Base-by-base conservation (phyloP, 1,140 invertebrate species). In the Drosophila saltans region DNA sequence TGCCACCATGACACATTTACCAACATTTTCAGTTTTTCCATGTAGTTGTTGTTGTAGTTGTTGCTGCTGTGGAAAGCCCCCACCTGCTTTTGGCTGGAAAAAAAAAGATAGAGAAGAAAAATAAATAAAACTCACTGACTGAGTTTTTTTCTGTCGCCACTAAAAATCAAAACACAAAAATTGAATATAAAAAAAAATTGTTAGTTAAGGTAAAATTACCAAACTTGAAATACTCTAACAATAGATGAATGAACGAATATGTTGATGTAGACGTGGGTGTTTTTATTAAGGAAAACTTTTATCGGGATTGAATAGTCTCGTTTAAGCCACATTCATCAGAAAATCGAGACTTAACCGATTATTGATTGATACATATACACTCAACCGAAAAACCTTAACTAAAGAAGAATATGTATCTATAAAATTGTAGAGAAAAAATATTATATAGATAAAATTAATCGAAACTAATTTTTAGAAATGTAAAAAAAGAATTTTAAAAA, bases 1-100 rank as follows among this genome's bases (percentile, higher is more conserved):
- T 52, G 45, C 45, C 45, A 77, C 63, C 74, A 70, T 83, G 80
- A 83, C 80, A 83, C 79, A 83, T 83, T 81, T 81, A 83, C 75
- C 79, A 83, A 75, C 59, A 83, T 78, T 82, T 81, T 75, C 26
- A 71, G 26, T 82, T 67, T 67, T 83, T 66, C 59, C 74, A 58
- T 81, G 40, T 60, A 73, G 24, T 55, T 62, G 58, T 63, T 58
- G 48, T 68, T 75, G 11, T 55, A 58, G 58, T 63, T 58, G 48
- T 68, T 75, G 11, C 48, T 72, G 70, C 48, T 72, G 70, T 64
- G 62, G 66, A 52, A 67, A 77, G 48, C 65, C 65, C 64, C 70
- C 64, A 78, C 62, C 69, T 78, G 69, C 70, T 73, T 55, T 63
- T 75, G 45, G 52, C 58, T 63, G 68, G 69, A 73, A 85, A 86